Percentiles rank a stretch among this genome's conserved stretches.
phyloP scores from a whole-genome alignment of 64 coral and sea anemone genomes.

The Porites australiensis region DNA sequence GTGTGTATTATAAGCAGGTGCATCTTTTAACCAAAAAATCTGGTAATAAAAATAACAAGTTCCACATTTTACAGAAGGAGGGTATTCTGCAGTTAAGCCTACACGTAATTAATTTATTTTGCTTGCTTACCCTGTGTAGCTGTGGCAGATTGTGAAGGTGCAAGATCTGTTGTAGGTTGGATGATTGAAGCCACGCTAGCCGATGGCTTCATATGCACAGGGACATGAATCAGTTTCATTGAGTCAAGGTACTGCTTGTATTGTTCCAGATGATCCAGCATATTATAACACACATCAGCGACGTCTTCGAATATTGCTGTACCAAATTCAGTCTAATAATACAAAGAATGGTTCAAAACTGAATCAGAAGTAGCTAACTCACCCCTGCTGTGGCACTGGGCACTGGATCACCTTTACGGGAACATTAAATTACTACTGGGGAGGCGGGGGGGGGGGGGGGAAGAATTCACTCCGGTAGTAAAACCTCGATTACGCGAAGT shows the following conservation, averaged over 20 bases:
- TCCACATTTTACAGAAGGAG: not conserved
- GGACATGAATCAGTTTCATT: constrained; percentile 94
- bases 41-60: too few species aligned
- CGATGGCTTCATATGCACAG: constrained; percentile 46
- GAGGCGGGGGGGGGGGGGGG: too few species aligned
- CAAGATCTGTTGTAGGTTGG: constrained; percentile 45
- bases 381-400: too few species aligned
- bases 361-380: too few species aligned
- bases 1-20: too few species aligned
- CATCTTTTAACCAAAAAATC: too few species aligned
- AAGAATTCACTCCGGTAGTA: too few species aligned
- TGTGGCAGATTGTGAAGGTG: constrained; percentile 16
- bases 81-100: not conserved
- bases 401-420: too few species aligned
- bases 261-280: constrained; percentile 90
- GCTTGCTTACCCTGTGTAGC: constrained; percentile 59
- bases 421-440: too few species aligned
- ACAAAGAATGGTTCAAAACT: not conserved
- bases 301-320: constrained; percentile 95
- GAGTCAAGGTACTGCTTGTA: constrained; percentile 91
- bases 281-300: constrained; percentile 91
- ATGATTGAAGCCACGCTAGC: constrained; percentile 1
- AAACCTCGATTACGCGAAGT: too few species aligned
- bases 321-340: constrained; percentile 89
- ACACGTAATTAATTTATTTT: not conserved